Conservation (phyloP, 2,797 vertebrate genomes). For the Pseudocheirus occidentalis region DNA sequence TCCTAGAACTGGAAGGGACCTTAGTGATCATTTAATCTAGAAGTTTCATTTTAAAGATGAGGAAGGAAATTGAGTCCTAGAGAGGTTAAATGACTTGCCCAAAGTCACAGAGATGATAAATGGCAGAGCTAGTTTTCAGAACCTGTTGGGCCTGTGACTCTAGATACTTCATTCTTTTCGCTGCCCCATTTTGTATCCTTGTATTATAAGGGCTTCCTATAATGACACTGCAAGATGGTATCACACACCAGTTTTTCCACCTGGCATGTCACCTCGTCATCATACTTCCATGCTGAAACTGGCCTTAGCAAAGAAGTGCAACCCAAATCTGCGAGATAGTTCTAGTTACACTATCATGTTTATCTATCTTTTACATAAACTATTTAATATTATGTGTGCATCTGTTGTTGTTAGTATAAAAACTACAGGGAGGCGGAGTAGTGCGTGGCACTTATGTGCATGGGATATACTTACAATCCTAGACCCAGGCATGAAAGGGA, state of each 20-base stretch:
- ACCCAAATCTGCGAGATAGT: neutral
- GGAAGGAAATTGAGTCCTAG: neutral
- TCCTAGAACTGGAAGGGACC: neutral
- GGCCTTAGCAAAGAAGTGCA: neutral
- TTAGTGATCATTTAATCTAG: neutral
- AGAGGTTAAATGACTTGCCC: neutral
- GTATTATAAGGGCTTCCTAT: neutral
- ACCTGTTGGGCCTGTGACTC: neutral
- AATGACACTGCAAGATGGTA: neutral
- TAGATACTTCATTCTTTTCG: neutral
- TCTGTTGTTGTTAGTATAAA: constrained; percentile 18
- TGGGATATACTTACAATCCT: neutral
- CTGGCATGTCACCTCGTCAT: neutral
- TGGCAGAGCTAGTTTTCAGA: neutral
- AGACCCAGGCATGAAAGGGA: neutral
- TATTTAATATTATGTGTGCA: neutral
- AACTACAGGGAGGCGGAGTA: neutral
- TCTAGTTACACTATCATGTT: neutral
- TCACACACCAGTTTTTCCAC: neutral
- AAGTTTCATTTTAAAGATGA: neutral
- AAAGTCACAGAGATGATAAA: neutral
- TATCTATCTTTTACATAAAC: neutral
- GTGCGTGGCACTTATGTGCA: neutral
- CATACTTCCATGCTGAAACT: neutral
- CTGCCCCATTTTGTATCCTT: neutral